Evolutionary conservation across 2,113 vertebrate genomes (phyloP).

Genomic region (Sula dactylatra): DNA sequence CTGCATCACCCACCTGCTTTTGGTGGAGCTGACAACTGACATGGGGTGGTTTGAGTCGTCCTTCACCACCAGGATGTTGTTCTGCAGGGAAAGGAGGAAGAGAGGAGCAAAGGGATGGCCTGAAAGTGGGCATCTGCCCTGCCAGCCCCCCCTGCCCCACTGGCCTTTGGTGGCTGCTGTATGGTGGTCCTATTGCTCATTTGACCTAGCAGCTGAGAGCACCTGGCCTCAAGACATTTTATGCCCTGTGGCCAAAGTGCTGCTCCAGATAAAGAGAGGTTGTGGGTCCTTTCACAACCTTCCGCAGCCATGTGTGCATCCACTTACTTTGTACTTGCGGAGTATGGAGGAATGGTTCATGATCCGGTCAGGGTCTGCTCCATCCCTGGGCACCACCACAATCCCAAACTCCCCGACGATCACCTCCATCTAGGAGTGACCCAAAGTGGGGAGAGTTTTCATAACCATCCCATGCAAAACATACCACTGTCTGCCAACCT

Average conservation of each 20-base stretch:
- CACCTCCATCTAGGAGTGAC: constrained; percentile 89
- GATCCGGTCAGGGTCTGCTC: constrained; percentile 89
- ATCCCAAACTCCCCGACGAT: constrained; percentile 98
- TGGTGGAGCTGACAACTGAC: constrained; percentile 95
- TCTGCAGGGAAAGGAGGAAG: constrained; percentile 71
- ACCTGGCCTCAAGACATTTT: not conserved
- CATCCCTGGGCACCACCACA: constrained; percentile 94
- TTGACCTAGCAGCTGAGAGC: not conserved
- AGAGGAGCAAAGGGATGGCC: not conserved
- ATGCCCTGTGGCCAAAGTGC: not conserved
- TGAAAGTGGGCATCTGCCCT: not conserved
- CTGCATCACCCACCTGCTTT: constrained; percentile 86
- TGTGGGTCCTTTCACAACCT: fast-evolving
- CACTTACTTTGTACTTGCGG: constrained; percentile 91
- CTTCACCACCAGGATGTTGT: constrained; percentile 91
- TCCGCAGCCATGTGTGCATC: fast-evolving
- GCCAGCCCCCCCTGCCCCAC: too few species aligned
- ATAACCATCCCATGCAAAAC: not conserved
- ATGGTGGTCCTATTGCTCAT: not conserved
- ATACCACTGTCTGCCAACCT: not conserved
- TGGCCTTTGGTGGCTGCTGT: not conserved
- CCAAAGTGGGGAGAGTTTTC: not conserved
- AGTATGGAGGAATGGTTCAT: constrained; percentile 98
- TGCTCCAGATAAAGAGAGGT: not conserved
- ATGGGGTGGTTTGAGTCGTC: constrained; percentile 90